Conservation (phyloP, 2,888 invertebrate species). For the Alitta virens region DNA sequence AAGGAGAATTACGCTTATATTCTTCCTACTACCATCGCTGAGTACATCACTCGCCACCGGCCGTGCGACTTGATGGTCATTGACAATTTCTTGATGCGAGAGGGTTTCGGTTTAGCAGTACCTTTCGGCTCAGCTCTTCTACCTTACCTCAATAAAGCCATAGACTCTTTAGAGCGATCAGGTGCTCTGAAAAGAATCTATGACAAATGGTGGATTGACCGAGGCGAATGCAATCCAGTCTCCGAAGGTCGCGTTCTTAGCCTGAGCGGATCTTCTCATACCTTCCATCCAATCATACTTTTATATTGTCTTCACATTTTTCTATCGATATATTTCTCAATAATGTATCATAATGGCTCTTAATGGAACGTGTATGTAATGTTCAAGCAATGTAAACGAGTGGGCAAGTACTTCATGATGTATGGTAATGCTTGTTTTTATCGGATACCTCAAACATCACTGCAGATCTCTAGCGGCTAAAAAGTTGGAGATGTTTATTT, state of each 20-base stretch:
- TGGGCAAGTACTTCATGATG: no score
- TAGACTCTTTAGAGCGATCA: constrained; percentile 12
- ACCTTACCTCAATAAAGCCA: constrained; percentile 22
- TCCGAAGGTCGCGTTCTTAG: background rate
- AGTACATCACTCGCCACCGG: constrained; percentile 22
- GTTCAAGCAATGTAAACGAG: no score
- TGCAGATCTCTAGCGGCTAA: no score
- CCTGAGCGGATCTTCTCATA: background rate
- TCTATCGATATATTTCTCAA: no score
- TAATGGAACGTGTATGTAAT: no score
- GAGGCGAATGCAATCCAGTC: constrained; percentile 16
- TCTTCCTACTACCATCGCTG: constrained; percentile 28
- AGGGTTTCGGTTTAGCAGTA: constrained; percentile 27
- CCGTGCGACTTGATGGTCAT: constrained; percentile 30
- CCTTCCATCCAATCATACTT: no score
- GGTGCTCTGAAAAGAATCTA: constrained; percentile 25
- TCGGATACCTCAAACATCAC: no score
- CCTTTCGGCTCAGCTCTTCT: constrained; percentile 24
- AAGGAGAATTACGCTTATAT: constrained; percentile 28
- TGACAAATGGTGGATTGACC: constrained; percentile 25
- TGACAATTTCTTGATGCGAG: constrained; percentile 22
- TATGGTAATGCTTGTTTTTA: no score
- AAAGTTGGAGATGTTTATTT: no score
- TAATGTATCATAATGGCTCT: no score
- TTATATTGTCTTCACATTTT: no score